Percentiles rank a stretch among this genome's conserved stretches.
Evolutionary conservation across 1,140 invertebrate genomes (phyloP).

Genomic region (Halesus radiatus): DNA sequence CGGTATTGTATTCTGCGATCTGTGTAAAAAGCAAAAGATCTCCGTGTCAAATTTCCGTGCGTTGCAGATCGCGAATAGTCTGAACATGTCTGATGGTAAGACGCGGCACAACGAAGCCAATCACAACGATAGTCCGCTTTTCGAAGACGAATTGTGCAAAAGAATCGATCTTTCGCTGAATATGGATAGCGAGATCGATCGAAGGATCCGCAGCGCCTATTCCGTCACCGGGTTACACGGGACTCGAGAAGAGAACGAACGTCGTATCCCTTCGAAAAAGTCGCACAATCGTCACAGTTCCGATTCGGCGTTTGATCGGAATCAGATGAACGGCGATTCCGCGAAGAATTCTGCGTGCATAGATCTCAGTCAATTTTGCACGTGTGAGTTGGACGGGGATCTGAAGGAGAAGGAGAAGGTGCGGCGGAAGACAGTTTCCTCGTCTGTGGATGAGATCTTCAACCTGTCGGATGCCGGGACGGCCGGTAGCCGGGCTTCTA

Average conservation of each 20-base stretch:
- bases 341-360: slow-evolving; percentile 60
- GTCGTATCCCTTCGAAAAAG: slow-evolving; percentile 52
- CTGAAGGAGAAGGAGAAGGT: slow-evolving; percentile 10
- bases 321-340: slow-evolving; percentile 23
- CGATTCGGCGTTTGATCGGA: slow-evolving; percentile 59
- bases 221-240: slow-evolving; percentile 45
- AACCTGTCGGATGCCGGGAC: slow-evolving; percentile 64
- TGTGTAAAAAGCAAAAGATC: slow-evolving; percentile 69
- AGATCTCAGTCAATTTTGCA: slow-evolving; percentile 69
- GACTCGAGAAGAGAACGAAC: slow-evolving; percentile 27
- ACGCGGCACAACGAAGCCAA: slow-evolving; percentile 16
- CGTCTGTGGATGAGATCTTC: slow-evolving; percentile 81
- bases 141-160: slow-evolving; percentile 67
- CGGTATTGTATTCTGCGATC: slow-evolving; percentile 67
- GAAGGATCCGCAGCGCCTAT: slow-evolving; percentile 60
- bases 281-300: slow-evolving; percentile 66
- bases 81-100: slow-evolving; percentile 62
- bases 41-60: slow-evolving; percentile 68
- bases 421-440: slow-evolving; percentile 65
- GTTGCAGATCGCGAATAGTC: slow-evolving; percentile 66
- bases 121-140: slow-evolving; percentile 6
- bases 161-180: slow-evolving; percentile 67
- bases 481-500: slow-evolving; percentile 10
- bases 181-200: slow-evolving; percentile 62
- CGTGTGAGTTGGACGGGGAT: slow-evolving; percentile 63